Evolutionary conservation across 2,797 vertebrate genomes (phyloP).

Genomic region (Onychomys arenicola): DNA sequence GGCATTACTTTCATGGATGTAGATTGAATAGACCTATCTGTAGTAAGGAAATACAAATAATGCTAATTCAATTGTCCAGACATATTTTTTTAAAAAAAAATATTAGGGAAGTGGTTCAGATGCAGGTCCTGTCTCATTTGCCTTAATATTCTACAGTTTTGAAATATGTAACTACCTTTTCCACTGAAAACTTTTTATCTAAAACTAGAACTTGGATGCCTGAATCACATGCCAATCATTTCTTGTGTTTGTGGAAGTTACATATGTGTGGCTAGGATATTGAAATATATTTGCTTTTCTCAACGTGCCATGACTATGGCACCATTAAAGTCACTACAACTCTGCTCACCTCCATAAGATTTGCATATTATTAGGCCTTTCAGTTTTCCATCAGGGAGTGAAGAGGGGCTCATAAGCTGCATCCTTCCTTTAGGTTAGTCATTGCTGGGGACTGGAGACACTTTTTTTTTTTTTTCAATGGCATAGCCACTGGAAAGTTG

Average conservation of each 20-base stretch:
- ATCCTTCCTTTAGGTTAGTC: not conserved
- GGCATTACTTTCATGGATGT: not conserved
- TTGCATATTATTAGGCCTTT: not conserved
- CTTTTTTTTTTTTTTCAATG: not conserved
- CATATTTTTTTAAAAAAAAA: not conserved
- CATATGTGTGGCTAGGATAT: not conserved
- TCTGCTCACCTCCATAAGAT: not conserved
- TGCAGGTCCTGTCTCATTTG: not conserved
- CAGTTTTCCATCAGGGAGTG: not conserved
- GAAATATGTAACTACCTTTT: not conserved
- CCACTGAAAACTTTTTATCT: not conserved
- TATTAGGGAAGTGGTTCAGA: not conserved
- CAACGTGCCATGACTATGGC: not conserved
- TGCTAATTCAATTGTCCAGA: not conserved
- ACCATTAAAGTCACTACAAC: not conserved
- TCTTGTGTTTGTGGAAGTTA: not conserved
- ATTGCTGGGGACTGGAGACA: not conserved
- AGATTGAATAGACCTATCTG: not conserved
- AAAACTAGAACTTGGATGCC: not conserved
- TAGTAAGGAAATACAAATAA: not conserved
- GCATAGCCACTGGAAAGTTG: too few relatives aligned
- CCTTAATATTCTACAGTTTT: not conserved
- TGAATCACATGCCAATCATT: not conserved
- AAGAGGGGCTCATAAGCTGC: rapidly evolving
- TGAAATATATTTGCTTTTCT: not conserved